These are phyloP conservation scores for Neoniphon sammara DNA, from an alignment of 2,797 vertebrate genomes.

Conservation along the genomic window DNA sequence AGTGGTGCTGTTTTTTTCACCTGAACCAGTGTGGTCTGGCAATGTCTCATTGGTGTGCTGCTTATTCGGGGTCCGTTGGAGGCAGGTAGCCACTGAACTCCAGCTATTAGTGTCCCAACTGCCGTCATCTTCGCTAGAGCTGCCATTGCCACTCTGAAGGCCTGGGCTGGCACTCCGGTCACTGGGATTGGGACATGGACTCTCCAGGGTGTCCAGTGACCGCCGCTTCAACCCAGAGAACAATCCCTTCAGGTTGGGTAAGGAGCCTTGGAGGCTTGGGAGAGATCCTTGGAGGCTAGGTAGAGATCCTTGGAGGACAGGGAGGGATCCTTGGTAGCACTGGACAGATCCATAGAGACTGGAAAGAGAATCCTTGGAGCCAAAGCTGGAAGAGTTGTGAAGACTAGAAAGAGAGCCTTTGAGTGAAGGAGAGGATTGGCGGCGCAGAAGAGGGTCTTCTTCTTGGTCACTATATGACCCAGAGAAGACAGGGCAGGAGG, in stretches of 20 bases:
- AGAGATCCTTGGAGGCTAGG: slow-evolving; percentile 62
- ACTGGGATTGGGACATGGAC: slow-evolving; percentile 42
- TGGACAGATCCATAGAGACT: slow-evolving; percentile 60
- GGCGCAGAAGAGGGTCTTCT: slow-evolving; percentile 64
- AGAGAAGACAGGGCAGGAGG: slow-evolving; percentile 82
- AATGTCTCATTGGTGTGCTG: slow-evolving; percentile 73
- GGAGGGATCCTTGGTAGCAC: slow-evolving; percentile 29
- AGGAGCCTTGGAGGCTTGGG: slow-evolving; percentile 50
- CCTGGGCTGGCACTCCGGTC: slow-evolving; percentile 67
- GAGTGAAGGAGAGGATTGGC: slow-evolving; percentile 77
- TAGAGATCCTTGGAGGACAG: slow-evolving; percentile 62
- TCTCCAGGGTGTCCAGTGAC: slow-evolving; percentile 68
- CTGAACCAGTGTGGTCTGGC: slow-evolving; percentile 65
- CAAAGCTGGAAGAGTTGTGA: slow-evolving; percentile 43
- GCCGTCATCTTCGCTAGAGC: slow-evolving; percentile 81
- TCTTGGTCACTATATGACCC: slow-evolving; percentile 76
- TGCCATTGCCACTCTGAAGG: slow-evolving; percentile 65
- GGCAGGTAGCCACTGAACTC: slow-evolving; percentile 85
- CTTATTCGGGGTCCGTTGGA: slow-evolving; percentile 78
- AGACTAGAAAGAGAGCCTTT: slow-evolving; percentile 72
- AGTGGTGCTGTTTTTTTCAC: slow-evolving; percentile 26
- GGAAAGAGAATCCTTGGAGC: slow-evolving; percentile 56
- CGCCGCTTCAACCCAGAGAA: slow-evolving; percentile 62
- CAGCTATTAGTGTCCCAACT: slow-evolving; percentile 85
- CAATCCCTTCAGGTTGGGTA: slow-evolving; percentile 66